These are phyloP conservation scores for Pollenia angustigena DNA, from an alignment of 2,888 invertebrate genomes.

Conservation along the genomic window DNA sequence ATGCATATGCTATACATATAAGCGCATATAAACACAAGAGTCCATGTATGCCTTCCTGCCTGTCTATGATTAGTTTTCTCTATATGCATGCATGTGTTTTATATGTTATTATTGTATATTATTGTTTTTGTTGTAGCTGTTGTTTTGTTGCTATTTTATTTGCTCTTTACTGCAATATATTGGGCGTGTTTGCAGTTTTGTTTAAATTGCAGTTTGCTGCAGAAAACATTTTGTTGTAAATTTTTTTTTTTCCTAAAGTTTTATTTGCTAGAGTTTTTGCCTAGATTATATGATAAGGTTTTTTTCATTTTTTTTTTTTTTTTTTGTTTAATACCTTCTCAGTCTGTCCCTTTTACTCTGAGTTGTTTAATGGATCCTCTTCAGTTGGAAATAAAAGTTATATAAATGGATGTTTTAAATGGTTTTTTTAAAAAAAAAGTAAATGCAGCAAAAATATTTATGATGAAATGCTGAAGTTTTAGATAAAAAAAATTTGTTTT, in stretches of 20 bases:
- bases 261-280: constrained; percentile 45
- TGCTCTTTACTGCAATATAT: constrained; percentile 72
- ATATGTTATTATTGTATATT: constrained; percentile 61
- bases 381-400: constrained; percentile 42
- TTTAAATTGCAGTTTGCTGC: constrained; percentile 69
- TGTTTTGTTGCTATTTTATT: constrained; percentile 40
- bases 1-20: constrained; percentile 21
- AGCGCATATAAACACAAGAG: background rate
- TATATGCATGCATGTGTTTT: constrained; percentile 21
- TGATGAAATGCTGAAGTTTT: constrained; percentile 16
- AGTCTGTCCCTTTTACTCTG: constrained; percentile 12
- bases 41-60: constrained; percentile 9
- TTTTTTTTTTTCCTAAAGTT: constrained; percentile 28
- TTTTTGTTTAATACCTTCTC: constrained; percentile 32
- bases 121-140: constrained; percentile 46
- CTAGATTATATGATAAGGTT: constrained; percentile 53
- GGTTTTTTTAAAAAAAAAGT: constrained; percentile 7
- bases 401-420: constrained; percentile 46
- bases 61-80: constrained; percentile 50
- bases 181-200: constrained; percentile 72
- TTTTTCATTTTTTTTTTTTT: background rate
- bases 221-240: constrained; percentile 45
- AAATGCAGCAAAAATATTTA: background rate
- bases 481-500: constrained; percentile 36
- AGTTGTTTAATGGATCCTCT: background rate